Evolutionary conservation across 2,113 vertebrate species (phyloP).

Genomic region (Megaleporinus macrocephalus): DNA sequence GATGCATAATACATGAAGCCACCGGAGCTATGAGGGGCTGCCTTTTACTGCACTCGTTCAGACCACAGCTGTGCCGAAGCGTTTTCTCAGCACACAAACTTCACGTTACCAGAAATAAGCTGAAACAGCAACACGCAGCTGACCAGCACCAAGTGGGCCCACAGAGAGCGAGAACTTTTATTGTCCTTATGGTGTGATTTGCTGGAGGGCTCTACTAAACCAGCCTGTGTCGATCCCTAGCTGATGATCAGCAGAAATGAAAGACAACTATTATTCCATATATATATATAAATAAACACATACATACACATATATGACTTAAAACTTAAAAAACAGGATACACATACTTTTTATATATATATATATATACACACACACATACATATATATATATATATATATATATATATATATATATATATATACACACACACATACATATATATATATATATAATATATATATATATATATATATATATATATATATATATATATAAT

Average conservation of each 20-base stretch:
- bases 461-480: too few relatives aligned
- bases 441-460: too few relatives aligned
- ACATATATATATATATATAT: too few relatives aligned
- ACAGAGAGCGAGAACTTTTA: background rate
- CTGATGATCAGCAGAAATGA: background rate
- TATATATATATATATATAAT: too few relatives aligned
- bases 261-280: too few relatives aligned
- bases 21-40: constrained; percentile 31
- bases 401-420: too few relatives aligned
- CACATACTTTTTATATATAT: too few relatives aligned
- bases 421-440: too few relatives aligned
- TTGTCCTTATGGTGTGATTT: background rate
- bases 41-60: constrained; percentile 5
- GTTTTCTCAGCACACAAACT: background rate
- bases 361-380: too few relatives aligned
- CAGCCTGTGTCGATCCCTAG: background rate
- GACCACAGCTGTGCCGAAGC: background rate
- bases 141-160: background rate
- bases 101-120: background rate
- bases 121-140: background rate
- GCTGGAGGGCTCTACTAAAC: background rate
- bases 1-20: constrained; percentile 55
- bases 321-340: background rate
- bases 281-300: too few relatives aligned
- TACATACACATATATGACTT: too few relatives aligned